These are phyloP conservation scores for Holothuria leucospilota DNA, from an alignment of 53 echinoderm and acorn worm genomes.

Conservation along the genomic window DNA sequence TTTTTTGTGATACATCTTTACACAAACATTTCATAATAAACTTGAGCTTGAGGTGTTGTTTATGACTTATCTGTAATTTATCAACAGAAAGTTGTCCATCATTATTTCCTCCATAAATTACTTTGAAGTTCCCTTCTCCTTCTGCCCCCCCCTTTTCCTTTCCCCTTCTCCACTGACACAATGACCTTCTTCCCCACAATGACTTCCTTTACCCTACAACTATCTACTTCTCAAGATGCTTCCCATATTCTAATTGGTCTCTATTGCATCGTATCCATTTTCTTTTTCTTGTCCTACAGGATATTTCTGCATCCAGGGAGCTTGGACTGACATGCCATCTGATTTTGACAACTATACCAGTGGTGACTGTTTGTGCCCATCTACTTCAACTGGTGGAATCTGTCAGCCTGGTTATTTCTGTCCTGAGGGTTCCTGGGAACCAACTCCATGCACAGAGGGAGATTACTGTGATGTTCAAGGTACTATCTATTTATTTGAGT, in stretches of 20 bases:
- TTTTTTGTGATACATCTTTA: too few relatives aligned
- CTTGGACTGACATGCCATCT: constrained; percentile 81
- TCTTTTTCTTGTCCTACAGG: constrained; percentile 54
- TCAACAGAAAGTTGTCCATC: too few relatives aligned
- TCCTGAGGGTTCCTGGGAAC: constrained; percentile 85
- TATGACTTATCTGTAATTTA: too few relatives aligned
- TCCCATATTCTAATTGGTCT: not conserved
- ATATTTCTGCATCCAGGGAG: constrained; percentile 89
- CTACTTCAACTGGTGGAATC: constrained; percentile 78
- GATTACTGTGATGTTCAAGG: constrained; percentile 78
- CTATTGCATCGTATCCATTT: not conserved
- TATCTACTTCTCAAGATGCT: not conserved
- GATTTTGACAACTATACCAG: constrained; percentile 97
- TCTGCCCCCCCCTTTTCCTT: too few relatives aligned
- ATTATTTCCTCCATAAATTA: too few relatives aligned
- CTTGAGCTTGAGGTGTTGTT: too few relatives aligned
- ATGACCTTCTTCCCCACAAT: too few relatives aligned
- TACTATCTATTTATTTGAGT: not conserved
- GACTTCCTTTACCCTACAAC: too few relatives aligned
- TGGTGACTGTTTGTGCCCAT: constrained; percentile 95
- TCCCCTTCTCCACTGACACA: too few relatives aligned
- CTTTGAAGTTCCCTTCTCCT: too few relatives aligned
- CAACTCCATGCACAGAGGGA: constrained; percentile 87
- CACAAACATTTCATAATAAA: too few relatives aligned
- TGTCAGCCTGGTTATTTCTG: constrained; percentile 99